Evolutionary conservation across 2,888 invertebrate genomes (phyloP).

Genomic region (Steromphala cineraria): DNA sequence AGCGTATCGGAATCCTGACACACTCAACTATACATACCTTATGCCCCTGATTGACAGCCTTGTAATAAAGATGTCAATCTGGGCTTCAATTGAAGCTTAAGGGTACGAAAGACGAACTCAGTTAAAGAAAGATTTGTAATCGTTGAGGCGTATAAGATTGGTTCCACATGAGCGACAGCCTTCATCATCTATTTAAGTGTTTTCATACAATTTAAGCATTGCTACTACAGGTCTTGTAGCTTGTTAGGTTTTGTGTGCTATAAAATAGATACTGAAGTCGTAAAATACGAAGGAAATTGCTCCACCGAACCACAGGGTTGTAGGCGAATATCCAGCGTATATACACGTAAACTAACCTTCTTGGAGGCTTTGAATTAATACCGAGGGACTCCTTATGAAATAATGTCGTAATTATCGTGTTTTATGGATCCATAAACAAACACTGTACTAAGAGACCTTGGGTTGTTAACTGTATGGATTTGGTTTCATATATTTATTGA

Average conservation of each 20-base stretch:
- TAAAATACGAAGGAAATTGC: not conserved
- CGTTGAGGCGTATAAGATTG: not conserved
- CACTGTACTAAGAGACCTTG: too few species aligned
- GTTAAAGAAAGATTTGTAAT: not conserved
- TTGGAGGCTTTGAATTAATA: too few species aligned
- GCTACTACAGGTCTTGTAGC: not conserved
- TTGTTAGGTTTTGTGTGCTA: constrained; percentile 13
- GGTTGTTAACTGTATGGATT: too few species aligned
- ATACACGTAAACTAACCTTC: too few species aligned
- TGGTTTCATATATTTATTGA: too few species aligned
- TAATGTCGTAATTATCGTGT: too few species aligned
- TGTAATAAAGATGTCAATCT: constrained; percentile 9
- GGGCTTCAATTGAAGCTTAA: not conserved
- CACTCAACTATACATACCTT: too few species aligned
- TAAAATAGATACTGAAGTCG: constrained; percentile 3
- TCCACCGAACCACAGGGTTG: too few species aligned
- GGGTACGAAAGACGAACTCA: not conserved
- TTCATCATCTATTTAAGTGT: not conserved
- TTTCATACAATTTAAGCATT: not conserved
- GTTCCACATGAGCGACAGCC: not conserved
- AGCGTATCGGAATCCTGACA: too few species aligned
- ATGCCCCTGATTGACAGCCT: not conserved
- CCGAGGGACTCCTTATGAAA: too few species aligned
- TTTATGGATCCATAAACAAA: too few species aligned
- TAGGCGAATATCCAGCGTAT: too few species aligned